Conservation (phyloP, 2,888 invertebrate species). For the Lottia scabra region DNA sequence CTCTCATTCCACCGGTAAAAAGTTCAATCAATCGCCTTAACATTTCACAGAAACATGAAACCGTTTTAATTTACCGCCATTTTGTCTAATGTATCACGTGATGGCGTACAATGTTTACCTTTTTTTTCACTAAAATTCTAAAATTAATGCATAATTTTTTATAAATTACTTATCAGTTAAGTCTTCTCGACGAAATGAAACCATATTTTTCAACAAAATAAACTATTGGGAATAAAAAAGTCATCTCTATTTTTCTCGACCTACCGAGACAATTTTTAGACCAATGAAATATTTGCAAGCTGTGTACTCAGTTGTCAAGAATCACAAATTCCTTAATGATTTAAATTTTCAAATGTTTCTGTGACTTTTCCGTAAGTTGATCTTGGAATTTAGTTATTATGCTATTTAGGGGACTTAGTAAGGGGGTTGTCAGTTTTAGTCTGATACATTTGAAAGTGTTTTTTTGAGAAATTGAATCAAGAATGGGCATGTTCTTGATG, state of each 20-base stretch:
- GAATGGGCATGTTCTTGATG: too few species aligned
- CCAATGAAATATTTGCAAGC: constrained; percentile 41
- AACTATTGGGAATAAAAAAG: too few species aligned
- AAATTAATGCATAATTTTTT: too few species aligned
- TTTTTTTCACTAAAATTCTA: too few species aligned
- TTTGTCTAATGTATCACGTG: not conserved
- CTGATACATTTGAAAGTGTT: too few species aligned
- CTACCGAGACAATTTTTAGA: constrained; percentile 22
- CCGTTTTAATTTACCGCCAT: constrained; percentile 17
- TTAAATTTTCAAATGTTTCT: constrained; percentile 12
- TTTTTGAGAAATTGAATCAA: too few species aligned
- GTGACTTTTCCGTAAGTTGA: not conserved
- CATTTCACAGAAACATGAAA: constrained; percentile 27
- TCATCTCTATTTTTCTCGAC: constrained; percentile 9
- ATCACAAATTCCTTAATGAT: constrained; percentile 13
- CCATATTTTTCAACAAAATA: too few species aligned
- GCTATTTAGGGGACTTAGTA: too few species aligned
- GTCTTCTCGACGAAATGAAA: too few species aligned
- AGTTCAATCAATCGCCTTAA: constrained; percentile 48
- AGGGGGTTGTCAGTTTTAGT: too few species aligned
- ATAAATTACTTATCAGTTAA: too few species aligned
- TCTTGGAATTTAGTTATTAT: not conserved
- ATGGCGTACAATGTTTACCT: not conserved
- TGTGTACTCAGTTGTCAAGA: constrained; percentile 49
- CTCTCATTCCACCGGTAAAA: constrained; percentile 54